Percentiles rank a stretch among this genome's conserved stretches.
Conservation (phyloP, 2,113 vertebrate species). For the Melospiza georgiana region DNA sequence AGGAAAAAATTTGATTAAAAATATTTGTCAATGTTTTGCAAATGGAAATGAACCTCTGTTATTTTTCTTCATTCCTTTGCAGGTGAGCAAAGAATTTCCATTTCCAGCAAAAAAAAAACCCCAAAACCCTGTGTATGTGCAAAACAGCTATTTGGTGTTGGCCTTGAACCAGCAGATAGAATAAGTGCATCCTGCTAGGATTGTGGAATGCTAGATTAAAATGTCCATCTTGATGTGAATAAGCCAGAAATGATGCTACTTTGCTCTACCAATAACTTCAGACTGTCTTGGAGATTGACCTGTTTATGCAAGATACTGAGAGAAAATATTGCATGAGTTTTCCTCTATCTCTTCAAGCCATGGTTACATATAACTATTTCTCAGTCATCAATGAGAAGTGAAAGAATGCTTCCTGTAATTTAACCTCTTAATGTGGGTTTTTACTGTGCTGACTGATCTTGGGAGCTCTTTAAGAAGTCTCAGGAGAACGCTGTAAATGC, state of each 20-base stretch:
- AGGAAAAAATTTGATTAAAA: neutral
- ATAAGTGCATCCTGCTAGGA: neutral
- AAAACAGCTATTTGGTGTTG: neutral
- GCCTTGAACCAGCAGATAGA: neutral
- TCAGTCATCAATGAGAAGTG: neutral
- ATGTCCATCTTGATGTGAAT: neutral
- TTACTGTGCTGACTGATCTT: neutral
- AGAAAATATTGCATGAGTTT: neutral
- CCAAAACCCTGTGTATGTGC: neutral
- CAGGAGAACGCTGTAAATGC: neutral
- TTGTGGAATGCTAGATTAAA: neutral
- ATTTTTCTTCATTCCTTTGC: neutral
- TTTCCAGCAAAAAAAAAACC: rapidly evolving
- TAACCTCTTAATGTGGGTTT: neutral
- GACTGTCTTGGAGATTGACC: neutral
- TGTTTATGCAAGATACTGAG: slow-evolving; percentile 11
- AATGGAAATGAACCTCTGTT: neutral
- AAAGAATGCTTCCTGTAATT: neutral
- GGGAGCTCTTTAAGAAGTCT: neutral
- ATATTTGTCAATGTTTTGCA: neutral
- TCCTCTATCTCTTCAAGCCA: neutral
- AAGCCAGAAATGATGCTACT: neutral
- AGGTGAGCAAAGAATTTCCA: neutral
- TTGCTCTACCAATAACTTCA: slow-evolving; percentile 7
- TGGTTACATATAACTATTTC: neutral